phyloP scores from a whole-genome alignment of 2,888 invertebrate genomes.

The Limenitis arthemis region DNA sequence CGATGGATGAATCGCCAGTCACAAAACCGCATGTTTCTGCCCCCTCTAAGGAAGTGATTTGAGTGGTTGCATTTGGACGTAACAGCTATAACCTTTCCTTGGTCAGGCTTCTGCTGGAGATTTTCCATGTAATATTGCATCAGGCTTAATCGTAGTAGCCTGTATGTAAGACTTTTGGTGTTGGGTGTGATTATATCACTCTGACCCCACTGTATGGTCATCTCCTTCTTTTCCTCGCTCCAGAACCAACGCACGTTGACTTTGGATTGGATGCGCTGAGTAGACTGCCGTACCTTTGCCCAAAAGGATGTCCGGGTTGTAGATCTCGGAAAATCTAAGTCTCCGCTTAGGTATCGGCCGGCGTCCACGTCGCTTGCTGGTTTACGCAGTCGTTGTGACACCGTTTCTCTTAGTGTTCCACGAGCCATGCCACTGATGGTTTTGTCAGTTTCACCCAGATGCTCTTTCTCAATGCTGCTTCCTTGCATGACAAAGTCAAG shows the following conservation, averaged over 20 bases:
- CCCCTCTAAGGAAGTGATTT: neutral
- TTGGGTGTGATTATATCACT: neutral
- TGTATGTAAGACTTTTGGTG: neutral
- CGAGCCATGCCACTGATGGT: neutral
- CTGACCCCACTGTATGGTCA: neutral
- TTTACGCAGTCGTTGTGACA: neutral
- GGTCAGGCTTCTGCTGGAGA: no score
- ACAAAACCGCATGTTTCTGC: neutral
- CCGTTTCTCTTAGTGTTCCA: neutral
- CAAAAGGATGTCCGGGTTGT: neutral
- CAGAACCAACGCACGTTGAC: neutral
- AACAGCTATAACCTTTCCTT: neutral
- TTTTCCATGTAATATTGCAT: no score
- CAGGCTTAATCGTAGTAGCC: neutral
- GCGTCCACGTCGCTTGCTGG: neutral
- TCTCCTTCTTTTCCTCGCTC: slow-evolving; percentile 2
- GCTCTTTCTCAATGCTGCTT: neutral
- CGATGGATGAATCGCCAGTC: neutral
- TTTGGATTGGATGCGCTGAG: neutral
- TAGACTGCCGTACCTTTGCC: neutral
- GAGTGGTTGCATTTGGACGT: neutral
- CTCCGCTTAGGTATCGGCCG: neutral
- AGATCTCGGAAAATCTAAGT: neutral
- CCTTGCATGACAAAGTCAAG: neutral
- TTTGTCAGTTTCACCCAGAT: neutral